A percentile compares a stretch with the other conserved stretches of the same genome.
phyloP scores from a whole-genome alignment of 2,797 vertebrate genomes.

The Toxotes lorentzi region DNA sequence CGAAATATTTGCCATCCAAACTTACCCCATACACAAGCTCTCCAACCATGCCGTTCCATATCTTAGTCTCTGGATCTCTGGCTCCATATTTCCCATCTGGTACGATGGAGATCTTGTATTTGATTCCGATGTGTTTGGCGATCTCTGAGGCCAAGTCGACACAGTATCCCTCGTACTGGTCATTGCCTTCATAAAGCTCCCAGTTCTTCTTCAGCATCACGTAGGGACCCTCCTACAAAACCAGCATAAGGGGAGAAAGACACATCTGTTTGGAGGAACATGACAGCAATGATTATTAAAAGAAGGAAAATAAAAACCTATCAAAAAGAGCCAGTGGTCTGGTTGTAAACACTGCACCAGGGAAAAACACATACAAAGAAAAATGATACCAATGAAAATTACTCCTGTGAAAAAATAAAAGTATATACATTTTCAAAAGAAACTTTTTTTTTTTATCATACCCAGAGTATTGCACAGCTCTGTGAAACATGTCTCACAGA shows the following conservation, averaged over 20 bases:
- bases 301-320: background rate
- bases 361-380: conserved; percentile 18
- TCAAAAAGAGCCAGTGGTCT: conserved; percentile 11
- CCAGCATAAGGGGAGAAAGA: conserved; percentile 69
- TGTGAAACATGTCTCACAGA: background rate
- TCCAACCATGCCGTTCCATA: conserved; percentile 99
- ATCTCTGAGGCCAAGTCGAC: conserved; percentile 99
- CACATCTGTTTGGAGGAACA: conserved; percentile 76
- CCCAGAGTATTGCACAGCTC: background rate
- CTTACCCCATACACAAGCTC: conserved; percentile 99
- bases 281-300: conserved; percentile 27
- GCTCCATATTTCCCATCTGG: conserved; percentile 99
- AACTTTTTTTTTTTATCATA: background rate
- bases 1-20: background rate
- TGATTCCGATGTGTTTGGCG: conserved; percentile 99
- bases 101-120: conserved; percentile 99
- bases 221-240: conserved; percentile 97
- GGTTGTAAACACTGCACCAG: conserved; percentile 10
- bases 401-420: conserved; percentile 1
- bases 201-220: conserved; percentile 99
- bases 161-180: conserved; percentile 98
- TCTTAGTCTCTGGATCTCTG: conserved; percentile 98
- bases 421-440: conserved; percentile 15
- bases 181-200: conserved; percentile 97
- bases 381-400: background rate